Conservation (phyloP, 2,888 invertebrate genomes). For the Sussaba pulchella region DNA sequence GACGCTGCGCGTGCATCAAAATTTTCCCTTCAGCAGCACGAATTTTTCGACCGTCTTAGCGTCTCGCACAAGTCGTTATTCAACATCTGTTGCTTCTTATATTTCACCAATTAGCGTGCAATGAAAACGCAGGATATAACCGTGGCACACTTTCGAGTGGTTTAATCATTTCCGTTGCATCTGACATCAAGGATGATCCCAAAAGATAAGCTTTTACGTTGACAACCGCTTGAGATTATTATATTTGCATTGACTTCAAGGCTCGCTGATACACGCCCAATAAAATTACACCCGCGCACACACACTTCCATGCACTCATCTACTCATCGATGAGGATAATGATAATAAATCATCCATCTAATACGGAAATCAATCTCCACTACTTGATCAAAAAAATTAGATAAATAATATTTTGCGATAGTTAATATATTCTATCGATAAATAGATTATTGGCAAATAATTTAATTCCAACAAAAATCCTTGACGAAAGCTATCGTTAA, state of each 20-base stretch:
- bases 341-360: not conserved
- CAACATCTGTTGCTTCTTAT: not conserved
- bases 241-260: constrained; percentile 2
- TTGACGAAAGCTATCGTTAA: not conserved
- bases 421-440: no score
- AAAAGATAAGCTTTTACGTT: constrained; percentile 27
- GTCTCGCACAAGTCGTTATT: no score
- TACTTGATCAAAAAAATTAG: not conserved
- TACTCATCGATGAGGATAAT: not conserved
- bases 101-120: not conserved
- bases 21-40: not conserved
- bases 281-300: not conserved
- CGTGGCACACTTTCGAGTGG: constrained; percentile 40
- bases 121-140: not conserved
- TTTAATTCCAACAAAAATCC: not conserved
- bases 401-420: no score
- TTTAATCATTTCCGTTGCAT: constrained; percentile 16
- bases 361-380: not conserved
- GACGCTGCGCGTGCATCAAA: not conserved
- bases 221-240: constrained; percentile 4
- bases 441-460: not conserved
- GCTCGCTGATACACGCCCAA: not conserved
- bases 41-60: not conserved
- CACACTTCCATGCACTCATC: no score
- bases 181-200: constrained; percentile 28